phyloP scores from a whole-genome alignment of 1,140 invertebrate genomes.

The Druon quercuslanigerum region DNA sequence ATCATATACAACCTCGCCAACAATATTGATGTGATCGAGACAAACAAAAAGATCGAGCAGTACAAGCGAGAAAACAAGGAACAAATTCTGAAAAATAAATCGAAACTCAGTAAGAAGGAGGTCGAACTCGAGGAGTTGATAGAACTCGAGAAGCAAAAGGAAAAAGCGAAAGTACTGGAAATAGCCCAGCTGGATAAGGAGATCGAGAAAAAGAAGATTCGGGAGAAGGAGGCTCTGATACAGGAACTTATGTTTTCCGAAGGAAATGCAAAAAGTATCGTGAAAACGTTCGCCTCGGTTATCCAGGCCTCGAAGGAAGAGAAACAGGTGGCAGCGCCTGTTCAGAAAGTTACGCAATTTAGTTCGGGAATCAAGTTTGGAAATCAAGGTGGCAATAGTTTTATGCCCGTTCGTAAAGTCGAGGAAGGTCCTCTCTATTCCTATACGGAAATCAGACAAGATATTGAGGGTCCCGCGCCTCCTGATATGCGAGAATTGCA shows the following conservation, averaged over 20 bases:
- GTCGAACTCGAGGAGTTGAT: conserved; percentile 92
- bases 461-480: conserved; percentile 84
- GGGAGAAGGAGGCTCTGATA: conserved; percentile 92
- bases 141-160: conserved; percentile 87
- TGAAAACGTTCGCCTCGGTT: conserved; percentile 87
- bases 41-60: conserved; percentile 93
- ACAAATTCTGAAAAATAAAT: conserved; percentile 91
- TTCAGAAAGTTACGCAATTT: conserved; percentile 81
- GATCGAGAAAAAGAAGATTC: conserved; percentile 87
- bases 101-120: conserved; percentile 82
- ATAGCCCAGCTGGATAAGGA: conserved; percentile 81
- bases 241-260: conserved; percentile 96
- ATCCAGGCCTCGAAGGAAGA: conserved; percentile 82
- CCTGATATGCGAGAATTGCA: conserved; percentile 82
- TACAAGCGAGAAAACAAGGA: conserved; percentile 97
- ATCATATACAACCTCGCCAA: conserved; percentile 95
- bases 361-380: conserved; percentile 89
- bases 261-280: conserved; percentile 89
- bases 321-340: conserved; percentile 72
- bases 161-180: conserved; percentile 81
- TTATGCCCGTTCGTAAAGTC: conserved; percentile 82
- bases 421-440: conserved; percentile 85
- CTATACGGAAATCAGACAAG: conserved; percentile 79
- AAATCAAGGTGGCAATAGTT: conserved; percentile 74
- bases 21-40: conserved; percentile 92